These are phyloP conservation scores for Cherax destructor DNA, from an alignment of 1,140 invertebrate species.

Conservation along the genomic window DNA sequence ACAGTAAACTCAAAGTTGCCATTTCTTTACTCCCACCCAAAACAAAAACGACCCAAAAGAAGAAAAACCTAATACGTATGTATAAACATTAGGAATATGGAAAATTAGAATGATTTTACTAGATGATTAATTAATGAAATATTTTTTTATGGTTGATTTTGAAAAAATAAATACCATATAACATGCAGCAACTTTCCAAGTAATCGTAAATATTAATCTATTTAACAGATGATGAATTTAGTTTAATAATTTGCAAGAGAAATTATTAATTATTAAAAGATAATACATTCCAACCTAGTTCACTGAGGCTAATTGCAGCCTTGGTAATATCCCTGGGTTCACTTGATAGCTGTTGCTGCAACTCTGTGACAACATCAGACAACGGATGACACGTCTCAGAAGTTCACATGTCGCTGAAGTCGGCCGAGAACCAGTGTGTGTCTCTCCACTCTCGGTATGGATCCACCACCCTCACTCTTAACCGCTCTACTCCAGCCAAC, in stretches of 20 bases:
- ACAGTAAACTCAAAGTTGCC: no score
- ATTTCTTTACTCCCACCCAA: no score
- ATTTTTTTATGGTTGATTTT: no score
- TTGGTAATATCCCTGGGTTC: slow-evolving; percentile 81
- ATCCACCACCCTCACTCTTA: slow-evolving; percentile 86
- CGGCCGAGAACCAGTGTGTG: slow-evolving; percentile 88
- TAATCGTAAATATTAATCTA: no score
- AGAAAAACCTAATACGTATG: no score
- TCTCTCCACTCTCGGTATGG: slow-evolving; percentile 87
- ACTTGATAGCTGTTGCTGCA: slow-evolving; percentile 80
- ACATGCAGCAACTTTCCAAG: no score
- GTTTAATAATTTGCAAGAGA: not conserved
- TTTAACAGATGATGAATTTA: no score
- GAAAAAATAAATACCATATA: no score
- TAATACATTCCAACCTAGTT: slow-evolving; percentile 81
- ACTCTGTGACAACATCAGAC: slow-evolving; percentile 84
- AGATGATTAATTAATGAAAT: no score
- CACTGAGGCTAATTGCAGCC: slow-evolving; percentile 89
- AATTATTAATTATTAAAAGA: not conserved
- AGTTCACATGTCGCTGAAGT: slow-evolving; percentile 92
- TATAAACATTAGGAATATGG: no score
- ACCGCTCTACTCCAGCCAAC: slow-evolving; percentile 84
- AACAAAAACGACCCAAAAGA: no score
- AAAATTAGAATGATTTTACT: no score
- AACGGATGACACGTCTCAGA: slow-evolving; percentile 85